Base-by-base conservation (phyloP, 2,113 vertebrate genomes). In the Abramis brama region DNA sequence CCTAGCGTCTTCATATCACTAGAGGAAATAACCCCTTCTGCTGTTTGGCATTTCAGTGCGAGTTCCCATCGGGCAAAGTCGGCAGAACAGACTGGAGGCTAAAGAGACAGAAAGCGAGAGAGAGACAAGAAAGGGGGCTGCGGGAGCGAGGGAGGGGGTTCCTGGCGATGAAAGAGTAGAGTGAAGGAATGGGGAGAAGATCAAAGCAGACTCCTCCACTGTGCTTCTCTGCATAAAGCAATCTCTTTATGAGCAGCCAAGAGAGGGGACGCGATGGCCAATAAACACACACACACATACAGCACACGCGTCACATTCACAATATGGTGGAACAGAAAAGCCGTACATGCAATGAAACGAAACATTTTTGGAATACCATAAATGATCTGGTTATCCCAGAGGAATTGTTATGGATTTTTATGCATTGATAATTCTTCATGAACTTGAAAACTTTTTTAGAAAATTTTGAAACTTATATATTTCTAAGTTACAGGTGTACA, bases 191-290 rank as follows among this genome's bases (percentile, higher is more conserved):
- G 68, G 80, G 68, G 85, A 71, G 66, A 79, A 66, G 83, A 83
- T 85, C 81, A 86, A 87, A 87, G 76, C 27, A 81, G 52, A 71
- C 68, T 62, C 66, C 75, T 86, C 84, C 68, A 79, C 76, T 86
- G 74, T 2, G 82, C 47, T 43, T 73, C 83, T 88, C 82, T 84
- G 76, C 85, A 86, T 88, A 88, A 88, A 88, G 85, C 80, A 88
- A 88, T 88, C 85, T 86, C 70, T 84, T 86, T 88, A 88, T 84
- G 85, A 86, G 80, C 33, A 13, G 85, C 87, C 85, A 89, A 89
- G 71, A 75, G 84, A n/a, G 66, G 77, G 39, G 85, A 85, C 70
- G 71, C 12, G 50, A 73, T 80, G 45, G 57, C 57, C 59, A 57
- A 71, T 27, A 79, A 10, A 70, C 78, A 82, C 78, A n/a, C 78